A percentile compares a stretch with the other conserved stretches of the same genome.
These are phyloP conservation scores for Agonopterix heracliana DNA, from an alignment of 2,888 invertebrate species.

Conservation along the genomic window DNA sequence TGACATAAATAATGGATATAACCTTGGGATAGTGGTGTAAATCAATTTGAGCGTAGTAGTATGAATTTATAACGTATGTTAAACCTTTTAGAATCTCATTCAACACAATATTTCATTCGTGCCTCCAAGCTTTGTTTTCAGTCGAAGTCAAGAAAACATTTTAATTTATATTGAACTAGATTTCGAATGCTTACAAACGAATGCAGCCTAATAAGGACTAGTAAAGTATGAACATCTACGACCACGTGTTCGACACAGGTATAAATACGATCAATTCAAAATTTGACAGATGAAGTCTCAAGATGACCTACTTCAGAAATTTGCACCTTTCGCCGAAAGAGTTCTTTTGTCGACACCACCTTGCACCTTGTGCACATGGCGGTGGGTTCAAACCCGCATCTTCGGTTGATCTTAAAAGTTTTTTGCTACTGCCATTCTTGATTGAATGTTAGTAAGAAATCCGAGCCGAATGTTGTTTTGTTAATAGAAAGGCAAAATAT, in stretches of 20 bases:
- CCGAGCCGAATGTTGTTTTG: not conserved
- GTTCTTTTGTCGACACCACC: slow-evolving; percentile 54
- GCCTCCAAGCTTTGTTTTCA: too few relatives aligned
- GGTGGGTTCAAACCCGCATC: slow-evolving; percentile 37
- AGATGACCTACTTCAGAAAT: slow-evolving; percentile 62
- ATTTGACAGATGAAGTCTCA: slow-evolving; percentile 4
- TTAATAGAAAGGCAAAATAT: not conserved
- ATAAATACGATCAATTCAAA: not conserved
- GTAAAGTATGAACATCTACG: too few relatives aligned
- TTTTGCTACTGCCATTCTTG: slow-evolving; percentile 14
- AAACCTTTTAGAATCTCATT: too few relatives aligned
- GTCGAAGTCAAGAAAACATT: too few relatives aligned
- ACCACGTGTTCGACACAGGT: too few relatives aligned
- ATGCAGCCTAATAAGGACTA: too few relatives aligned
- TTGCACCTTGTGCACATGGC: slow-evolving; percentile 58
- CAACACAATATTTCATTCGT: too few relatives aligned
- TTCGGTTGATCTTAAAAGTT: slow-evolving; percentile 28
- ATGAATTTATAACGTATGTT: not conserved
- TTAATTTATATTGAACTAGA: too few relatives aligned
- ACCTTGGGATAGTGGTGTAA: not conserved
- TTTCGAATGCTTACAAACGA: too few relatives aligned
- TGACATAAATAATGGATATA: slow-evolving; percentile 33
- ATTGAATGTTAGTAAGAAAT: slow-evolving; percentile 7
- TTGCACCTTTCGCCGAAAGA: slow-evolving; percentile 66
- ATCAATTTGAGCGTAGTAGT: not conserved